Evolutionary conservation across 2,113 vertebrate genomes (phyloP).

Genomic region (Elachura formosa): DNA sequence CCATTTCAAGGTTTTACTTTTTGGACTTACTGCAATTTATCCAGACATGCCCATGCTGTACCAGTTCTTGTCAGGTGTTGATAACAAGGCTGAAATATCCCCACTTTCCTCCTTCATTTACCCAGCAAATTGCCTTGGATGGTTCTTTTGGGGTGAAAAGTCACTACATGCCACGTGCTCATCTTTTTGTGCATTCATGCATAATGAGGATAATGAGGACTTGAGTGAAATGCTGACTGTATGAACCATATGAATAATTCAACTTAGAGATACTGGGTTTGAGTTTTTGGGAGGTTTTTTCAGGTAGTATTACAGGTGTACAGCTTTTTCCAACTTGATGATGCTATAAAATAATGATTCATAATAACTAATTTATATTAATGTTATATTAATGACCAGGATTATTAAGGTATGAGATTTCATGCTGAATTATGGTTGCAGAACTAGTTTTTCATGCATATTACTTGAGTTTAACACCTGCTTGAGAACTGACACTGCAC

Average conservation of each 20-base stretch:
- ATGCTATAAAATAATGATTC: background rate
- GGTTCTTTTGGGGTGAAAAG: background rate
- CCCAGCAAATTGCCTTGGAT: background rate
- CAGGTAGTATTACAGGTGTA: background rate
- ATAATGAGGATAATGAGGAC: background rate
- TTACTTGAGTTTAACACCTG: background rate
- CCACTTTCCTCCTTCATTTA: background rate
- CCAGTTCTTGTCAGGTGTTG: background rate
- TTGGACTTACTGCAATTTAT: background rate
- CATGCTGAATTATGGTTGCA: background rate
- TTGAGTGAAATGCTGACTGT: background rate
- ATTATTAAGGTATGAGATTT: background rate
- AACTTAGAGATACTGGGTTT: background rate
- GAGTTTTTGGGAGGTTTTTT: background rate
- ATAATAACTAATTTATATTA: background rate
- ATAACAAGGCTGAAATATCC: background rate
- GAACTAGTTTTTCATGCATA: background rate
- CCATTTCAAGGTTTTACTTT: background rate
- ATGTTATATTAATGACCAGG: background rate
- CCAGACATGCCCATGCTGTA: background rate
- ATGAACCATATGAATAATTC: background rate
- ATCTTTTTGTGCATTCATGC: accelerated
- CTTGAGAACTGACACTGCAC: background rate
- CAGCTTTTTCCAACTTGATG: background rate
- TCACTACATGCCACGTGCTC: accelerated